Conservation (phyloP, 2,888 invertebrate species). For the Trichopria drosophilae region DNA sequence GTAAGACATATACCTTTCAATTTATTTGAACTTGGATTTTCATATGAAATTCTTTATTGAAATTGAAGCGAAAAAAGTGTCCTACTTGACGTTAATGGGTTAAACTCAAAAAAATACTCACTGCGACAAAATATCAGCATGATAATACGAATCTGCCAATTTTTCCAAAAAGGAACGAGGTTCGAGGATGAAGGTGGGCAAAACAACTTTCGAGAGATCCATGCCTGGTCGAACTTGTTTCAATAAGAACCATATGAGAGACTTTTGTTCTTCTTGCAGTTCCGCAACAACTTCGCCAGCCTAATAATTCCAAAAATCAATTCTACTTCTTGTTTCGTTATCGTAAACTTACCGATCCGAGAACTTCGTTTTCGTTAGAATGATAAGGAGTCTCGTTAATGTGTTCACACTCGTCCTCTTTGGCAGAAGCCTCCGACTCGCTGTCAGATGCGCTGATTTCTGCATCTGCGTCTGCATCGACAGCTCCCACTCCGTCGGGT, state of each 20-base stretch:
- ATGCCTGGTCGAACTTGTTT: slow-evolving; percentile 96
- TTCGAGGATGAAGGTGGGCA: slow-evolving; percentile 93
- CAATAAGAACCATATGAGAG: slow-evolving; percentile 89
- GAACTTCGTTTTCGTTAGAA: slow-evolving; percentile 62
- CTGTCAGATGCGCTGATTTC: slow-evolving; percentile 63
- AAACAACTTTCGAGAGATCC: slow-evolving; percentile 90
- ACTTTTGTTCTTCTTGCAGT: slow-evolving; percentile 92
- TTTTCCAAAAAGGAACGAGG: slow-evolving; percentile 93
- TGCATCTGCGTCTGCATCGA: slow-evolving; percentile 60
- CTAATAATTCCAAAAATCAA: slow-evolving; percentile 52
- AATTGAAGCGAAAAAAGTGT: too few relatives aligned
- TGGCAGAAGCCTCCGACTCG: slow-evolving; percentile 66
- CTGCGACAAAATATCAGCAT: slow-evolving; percentile 85
- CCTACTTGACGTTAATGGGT: too few relatives aligned
- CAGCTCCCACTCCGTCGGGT: slow-evolving; percentile 66
- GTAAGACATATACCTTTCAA: too few relatives aligned
- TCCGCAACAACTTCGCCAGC: slow-evolving; percentile 87
- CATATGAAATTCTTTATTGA: too few relatives aligned
- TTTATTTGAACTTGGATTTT: too few relatives aligned
- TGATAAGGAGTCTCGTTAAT: slow-evolving; percentile 58
- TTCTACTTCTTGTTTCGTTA: not conserved
- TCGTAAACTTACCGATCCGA: slow-evolving; percentile 62
- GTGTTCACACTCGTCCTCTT: slow-evolving; percentile 60
- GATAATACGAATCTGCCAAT: slow-evolving; percentile 90
- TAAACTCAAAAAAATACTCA: too few relatives aligned